Evolutionary conservation across 2,888 invertebrate species (phyloP), one percentile per base, ranked within the genome.

Genomic region (Linnaemya vulpina): DNA sequence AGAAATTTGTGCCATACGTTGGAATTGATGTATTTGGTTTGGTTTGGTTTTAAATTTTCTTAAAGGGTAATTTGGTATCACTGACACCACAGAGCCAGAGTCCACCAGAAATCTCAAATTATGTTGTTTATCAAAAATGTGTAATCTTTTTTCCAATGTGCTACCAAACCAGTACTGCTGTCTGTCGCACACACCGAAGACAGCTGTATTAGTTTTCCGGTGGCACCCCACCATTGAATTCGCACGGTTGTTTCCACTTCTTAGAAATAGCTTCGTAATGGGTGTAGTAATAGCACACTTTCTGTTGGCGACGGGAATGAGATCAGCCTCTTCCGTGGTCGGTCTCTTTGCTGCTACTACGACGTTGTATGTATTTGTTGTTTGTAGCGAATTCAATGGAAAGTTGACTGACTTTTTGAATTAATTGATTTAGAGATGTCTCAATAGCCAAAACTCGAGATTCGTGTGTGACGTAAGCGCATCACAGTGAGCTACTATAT

Each of bases 201-300:
- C 73, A 79, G 78, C 77, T 30, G 15, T 22, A n/a, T 25, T 75
- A 82, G 65, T 85, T 85, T 82, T 49, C 71, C 60, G 25, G 71
- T 35, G 75, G n/a, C 11, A 17, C 17, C 17, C 67, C n/a, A 15
- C 22, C 43, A 40, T 70, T 71, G 35, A 84, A 80, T 51, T 76
- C 76, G 30, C 65, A 80, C 25, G 75, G 76, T 67, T 63, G 79
- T 15, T 10, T 65, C 30, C 75, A 80, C 43, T 84, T 84, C 30
- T 46, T 70, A 11, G 80, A 62, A 2, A 30, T 38, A 13, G 71
- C 20, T 11, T 81, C 84, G 63, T 77, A 73, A 30, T 58, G 65
- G n/a, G 65, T 78, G 55, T 76, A 71, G 22, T 80, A 67, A 43
- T 68, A 53, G 49, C 86, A 76, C 3, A 83, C 73, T 68, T 83